phyloP scores from a whole-genome alignment of 2,113 vertebrate genomes.

The Oryzias javanicus region DNA sequence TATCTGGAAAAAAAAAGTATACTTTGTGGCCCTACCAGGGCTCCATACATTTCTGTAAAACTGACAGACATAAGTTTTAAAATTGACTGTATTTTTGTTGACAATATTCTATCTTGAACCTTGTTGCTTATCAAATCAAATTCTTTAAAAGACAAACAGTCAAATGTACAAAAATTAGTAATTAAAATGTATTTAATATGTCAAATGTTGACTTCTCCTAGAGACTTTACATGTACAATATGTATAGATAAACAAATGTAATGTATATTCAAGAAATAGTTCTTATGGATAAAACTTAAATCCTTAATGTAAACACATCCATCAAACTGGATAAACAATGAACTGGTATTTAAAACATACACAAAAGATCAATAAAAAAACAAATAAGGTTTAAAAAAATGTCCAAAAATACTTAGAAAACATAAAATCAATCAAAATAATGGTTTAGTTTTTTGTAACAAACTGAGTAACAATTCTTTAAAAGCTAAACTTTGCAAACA shows the following conservation, averaged over 20 bases:
- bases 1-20: too few species aligned
- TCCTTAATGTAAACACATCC: conserved; percentile 43
- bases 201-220: conserved; percentile 55
- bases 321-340: conserved; percentile 31
- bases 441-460: not conserved
- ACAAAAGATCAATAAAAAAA: conserved; percentile 22
- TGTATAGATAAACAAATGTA: conserved; percentile 56
- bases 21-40: too few species aligned
- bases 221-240: conserved; percentile 60
- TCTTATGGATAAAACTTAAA: conserved; percentile 28
- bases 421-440: not conserved
- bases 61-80: too few species aligned
- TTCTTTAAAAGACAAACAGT: not conserved
- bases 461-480: too few species aligned
- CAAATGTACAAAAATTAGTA: conserved; percentile 29
- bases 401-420: conserved; percentile 15
- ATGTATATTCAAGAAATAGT: conserved; percentile 46
- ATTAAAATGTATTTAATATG: conserved; percentile 65
- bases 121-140: too few species aligned
- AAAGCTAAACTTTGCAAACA: too few species aligned
- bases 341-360: conserved; percentile 27
- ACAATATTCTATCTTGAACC: too few species aligned
- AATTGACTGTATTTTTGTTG: too few species aligned
- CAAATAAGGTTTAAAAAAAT: not conserved
- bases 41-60: too few species aligned